Percentiles rank a stretch among this genome's conserved stretches.
Conservation (phyloP, 2,888 invertebrate genomes). For the Cancer borealis region DNA sequence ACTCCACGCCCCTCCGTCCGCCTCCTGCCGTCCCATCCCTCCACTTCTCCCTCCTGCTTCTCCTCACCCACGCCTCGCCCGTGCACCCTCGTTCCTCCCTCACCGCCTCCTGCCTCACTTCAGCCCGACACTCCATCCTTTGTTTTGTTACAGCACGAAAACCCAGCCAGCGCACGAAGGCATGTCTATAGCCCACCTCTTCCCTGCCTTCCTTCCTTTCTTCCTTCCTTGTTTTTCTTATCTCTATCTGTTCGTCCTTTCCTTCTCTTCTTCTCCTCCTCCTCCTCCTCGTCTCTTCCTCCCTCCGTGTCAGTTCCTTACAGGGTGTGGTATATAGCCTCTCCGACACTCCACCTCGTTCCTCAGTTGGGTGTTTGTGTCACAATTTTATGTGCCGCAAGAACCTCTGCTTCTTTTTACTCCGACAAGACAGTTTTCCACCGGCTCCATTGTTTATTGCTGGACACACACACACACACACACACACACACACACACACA, state of each 20-base stretch:
- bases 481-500: neutral
- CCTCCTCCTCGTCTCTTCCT: neutral
- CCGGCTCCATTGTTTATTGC: no score
- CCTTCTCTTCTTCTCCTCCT: neutral
- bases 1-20: neutral
- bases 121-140: constrained; percentile 21
- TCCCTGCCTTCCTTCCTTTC: neutral
- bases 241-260: neutral
- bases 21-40: neutral
- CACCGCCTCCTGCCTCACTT: constrained; percentile 10
- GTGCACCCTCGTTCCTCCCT: neutral
- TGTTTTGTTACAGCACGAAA: neutral
- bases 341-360: constrained; percentile 32
- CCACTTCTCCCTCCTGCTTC: neutral
- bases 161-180: neutral
- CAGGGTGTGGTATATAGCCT: neutral
- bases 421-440: neutral
- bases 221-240: neutral
- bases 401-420: neutral
- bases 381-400: constrained; percentile 10
- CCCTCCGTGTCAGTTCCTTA: neutral
- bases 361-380: neutral
- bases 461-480: no score
- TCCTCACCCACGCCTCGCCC: constrained; percentile 44
- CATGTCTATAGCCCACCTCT: constrained; percentile 9